These are phyloP conservation scores for Drosophila neocordata DNA, from an alignment of 1,140 invertebrate genomes.

Conservation along the genomic window DNA sequence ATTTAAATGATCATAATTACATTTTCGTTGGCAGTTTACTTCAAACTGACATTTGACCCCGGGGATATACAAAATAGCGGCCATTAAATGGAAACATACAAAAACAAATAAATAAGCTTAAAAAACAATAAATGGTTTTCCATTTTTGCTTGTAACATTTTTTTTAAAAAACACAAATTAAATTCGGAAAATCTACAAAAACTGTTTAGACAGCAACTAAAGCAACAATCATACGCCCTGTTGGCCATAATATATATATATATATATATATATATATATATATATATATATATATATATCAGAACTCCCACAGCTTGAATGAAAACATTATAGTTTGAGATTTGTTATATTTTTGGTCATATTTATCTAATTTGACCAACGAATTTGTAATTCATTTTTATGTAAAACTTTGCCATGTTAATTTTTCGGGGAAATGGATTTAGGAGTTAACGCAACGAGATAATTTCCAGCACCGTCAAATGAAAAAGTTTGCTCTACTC, in stretches of 20 bases:
- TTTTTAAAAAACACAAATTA: too few relatives aligned
- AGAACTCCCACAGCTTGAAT: neutral
- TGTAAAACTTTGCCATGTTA: slow-evolving; percentile 44
- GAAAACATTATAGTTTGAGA: neutral
- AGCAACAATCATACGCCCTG: slow-evolving; percentile 43
- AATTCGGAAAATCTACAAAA: too few relatives aligned
- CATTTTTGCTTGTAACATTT: slow-evolving; percentile 40
- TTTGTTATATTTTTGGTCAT: slow-evolving; percentile 11
- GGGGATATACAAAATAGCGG: neutral
- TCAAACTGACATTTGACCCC: slow-evolving; percentile 1
- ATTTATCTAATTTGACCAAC: slow-evolving; percentile 49
- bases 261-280: too few relatives aligned
- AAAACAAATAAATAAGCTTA: neutral
- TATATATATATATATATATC: too few relatives aligned
- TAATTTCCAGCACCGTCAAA: slow-evolving; percentile 56
- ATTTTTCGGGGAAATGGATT: slow-evolving; percentile 36
- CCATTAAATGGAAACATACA: slow-evolving; percentile 2
- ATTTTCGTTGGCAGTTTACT: neutral
- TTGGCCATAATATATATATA: neutral
- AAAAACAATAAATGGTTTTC: slow-evolving; percentile 16
- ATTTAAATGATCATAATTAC: slow-evolving; percentile 8
- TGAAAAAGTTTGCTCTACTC: slow-evolving; percentile 50
- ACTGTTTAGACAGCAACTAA: neutral
- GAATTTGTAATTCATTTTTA: slow-evolving; percentile 52
- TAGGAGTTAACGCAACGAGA: slow-evolving; percentile 48